Evolutionary conservation across 2,113 vertebrate genomes (phyloP).

Genomic region (Takifugu flavidus): DNA sequence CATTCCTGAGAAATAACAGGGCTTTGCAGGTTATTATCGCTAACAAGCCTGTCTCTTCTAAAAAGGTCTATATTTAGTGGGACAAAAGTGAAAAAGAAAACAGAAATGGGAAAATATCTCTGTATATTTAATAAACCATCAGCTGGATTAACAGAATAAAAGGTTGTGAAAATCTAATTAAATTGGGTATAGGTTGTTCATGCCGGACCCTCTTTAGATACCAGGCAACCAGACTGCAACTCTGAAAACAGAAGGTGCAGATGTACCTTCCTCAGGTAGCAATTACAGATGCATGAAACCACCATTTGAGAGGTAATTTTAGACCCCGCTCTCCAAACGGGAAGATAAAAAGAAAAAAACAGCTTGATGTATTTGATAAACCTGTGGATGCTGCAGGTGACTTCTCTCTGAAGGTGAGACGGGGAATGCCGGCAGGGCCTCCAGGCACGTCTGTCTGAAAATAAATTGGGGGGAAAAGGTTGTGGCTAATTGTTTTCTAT

Average conservation of each 20-base stretch:
- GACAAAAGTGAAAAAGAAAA: no score
- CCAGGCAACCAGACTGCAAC: background rate
- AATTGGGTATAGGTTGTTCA: no score
- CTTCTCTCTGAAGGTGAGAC: slow-evolving; percentile 27
- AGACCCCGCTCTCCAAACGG: slow-evolving; percentile 45
- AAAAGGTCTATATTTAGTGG: background rate
- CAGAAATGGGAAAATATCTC: no score
- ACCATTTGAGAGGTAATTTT: slow-evolving; percentile 53
- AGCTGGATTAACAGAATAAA: background rate
- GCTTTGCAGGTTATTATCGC: background rate
- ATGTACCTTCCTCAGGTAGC: slow-evolving; percentile 42
- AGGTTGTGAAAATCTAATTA: background rate
- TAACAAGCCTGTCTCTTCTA: background rate
- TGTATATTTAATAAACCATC: no score
- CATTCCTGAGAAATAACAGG: slow-evolving; percentile 2
- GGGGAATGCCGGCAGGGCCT: slow-evolving; percentile 48
- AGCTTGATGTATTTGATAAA: slow-evolving; percentile 44
- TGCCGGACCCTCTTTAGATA: no score
- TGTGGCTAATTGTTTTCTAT: slow-evolving; percentile 18
- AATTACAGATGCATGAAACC: slow-evolving; percentile 55
- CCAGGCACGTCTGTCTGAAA: slow-evolving; percentile 21
- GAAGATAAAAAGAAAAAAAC: slow-evolving; percentile 28
- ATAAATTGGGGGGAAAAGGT: background rate
- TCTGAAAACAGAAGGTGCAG: slow-evolving; percentile 2
- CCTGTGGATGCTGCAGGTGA: slow-evolving; percentile 35